Conservation (phyloP, 2,888 invertebrate species). For the Leptinotarsa rubiginosa region DNA sequence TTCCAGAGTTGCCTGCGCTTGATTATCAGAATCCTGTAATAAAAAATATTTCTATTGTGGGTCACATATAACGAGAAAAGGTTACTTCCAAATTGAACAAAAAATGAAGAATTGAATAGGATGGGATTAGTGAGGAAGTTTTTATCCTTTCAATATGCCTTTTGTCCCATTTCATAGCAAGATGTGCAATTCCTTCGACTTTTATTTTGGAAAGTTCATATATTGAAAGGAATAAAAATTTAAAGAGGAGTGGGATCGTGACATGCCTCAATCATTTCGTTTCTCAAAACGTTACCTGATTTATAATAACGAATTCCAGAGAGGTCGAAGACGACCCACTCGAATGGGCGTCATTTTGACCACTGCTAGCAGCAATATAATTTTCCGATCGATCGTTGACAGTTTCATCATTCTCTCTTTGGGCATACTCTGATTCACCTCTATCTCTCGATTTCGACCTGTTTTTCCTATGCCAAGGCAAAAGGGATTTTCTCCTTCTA, state of each 20-base stretch:
- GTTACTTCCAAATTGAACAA: too few species aligned
- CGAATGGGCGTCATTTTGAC: slow-evolving; percentile 67
- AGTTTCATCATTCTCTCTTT: slow-evolving; percentile 46
- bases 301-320: slow-evolving; percentile 69
- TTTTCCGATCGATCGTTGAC: slow-evolving; percentile 27
- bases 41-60: slow-evolving; percentile 17
- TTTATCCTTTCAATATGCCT: too few species aligned
- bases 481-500: slow-evolving; percentile 86
- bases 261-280: background rate
- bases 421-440: slow-evolving; percentile 67
- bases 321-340: slow-evolving; percentile 73
- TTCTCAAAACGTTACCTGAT: slow-evolving; percentile 48
- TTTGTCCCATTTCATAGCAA: too few species aligned
- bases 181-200: too few species aligned
- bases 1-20: slow-evolving; percentile 43
- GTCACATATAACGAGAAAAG: too few species aligned
- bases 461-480: slow-evolving; percentile 88
- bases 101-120: too few species aligned
- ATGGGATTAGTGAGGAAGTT: too few species aligned
- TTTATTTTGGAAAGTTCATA: too few species aligned
- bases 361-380: slow-evolving; percentile 30
- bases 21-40: slow-evolving; percentile 52
- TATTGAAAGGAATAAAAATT: too few species aligned
- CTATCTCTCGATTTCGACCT: slow-evolving; percentile 76
- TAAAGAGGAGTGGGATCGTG: too few species aligned